Evolutionary conservation across 2,888 invertebrate species (phyloP), one percentile per base, ranked within the genome.

Genomic region (Ennomos quercinarius): DNA sequence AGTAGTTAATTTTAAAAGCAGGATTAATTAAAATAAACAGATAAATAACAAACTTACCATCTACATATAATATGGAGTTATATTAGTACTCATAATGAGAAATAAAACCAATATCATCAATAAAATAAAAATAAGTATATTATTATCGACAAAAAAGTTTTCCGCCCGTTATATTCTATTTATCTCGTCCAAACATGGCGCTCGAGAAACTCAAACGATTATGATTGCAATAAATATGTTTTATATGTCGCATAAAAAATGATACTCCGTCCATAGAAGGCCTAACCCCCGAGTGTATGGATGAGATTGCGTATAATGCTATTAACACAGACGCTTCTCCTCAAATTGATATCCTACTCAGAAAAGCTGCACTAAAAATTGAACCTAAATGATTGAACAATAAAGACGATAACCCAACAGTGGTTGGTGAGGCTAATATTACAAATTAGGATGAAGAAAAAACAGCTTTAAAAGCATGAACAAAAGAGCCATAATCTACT

Each of bases 301-400:
- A 91, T 90, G 91, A 92, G 92, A 92, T 92, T 92, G 91, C 89
- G 90, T 85, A 89, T 92, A 92, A 92, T 91, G 90, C 92, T 92
- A 92, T 92, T 92, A 92, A 88, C 91, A 91, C 92, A 91, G 92
- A 92, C 92, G 92, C 91, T 92, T 89, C 90, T 91, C 86, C 88
- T 91, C 91, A 91, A 91, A 91, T 91, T 91, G 91, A 91, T 91
- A 91, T 90, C 91, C 86, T 83, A 80, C 84, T 81, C 71, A 66
- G 66, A 43, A 53, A 62, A 38, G 46, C 27, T 62, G 12, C 73
- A 76, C 46, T 51, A 69, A 17, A 88, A 84, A 76, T 61, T 79
- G 72, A 78, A 77, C 83, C 68, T 67, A 70, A 76, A 62, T 0
- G 0, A 0, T 1, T 45, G 9, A n/a, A 5, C 0, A 56, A 70